These are phyloP conservation scores for Pocillopora verrucosa DNA, from an alignment of 64 coral and sea anemone genomes.

Conservation along the genomic window DNA sequence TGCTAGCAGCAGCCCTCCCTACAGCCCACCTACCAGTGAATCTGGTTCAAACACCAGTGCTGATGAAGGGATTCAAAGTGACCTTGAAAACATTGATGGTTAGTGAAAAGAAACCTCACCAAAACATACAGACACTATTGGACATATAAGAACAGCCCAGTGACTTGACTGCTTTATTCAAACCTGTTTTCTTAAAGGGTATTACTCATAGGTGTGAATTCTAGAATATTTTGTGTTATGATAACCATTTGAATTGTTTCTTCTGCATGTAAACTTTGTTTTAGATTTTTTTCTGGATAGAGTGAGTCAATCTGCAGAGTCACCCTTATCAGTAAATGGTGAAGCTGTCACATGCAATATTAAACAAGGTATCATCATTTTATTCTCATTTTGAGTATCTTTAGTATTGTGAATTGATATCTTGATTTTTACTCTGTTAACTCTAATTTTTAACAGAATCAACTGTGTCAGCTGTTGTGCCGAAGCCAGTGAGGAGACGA, in stretches of 20 bases:
- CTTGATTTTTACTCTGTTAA: background rate
- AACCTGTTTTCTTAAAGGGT: too few species aligned
- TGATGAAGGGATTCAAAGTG: constrained; percentile 36
- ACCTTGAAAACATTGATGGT: constrained; percentile 23
- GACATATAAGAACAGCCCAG: background rate
- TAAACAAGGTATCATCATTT: background rate
- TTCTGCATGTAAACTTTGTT: background rate
- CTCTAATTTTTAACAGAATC: background rate
- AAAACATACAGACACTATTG: background rate
- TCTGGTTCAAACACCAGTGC: background rate
- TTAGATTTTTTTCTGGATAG: background rate
- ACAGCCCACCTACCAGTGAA: background rate
- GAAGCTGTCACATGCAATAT: background rate
- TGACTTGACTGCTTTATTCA: too few species aligned
- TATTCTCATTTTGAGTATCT: background rate
- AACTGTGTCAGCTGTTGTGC: background rate
- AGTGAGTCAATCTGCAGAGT: background rate
- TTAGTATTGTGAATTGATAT: background rate
- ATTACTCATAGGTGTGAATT: too few species aligned
- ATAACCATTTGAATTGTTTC: too few species aligned
- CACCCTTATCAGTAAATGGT: background rate
- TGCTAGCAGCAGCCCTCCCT: background rate
- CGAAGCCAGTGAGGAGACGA: constrained; percentile 23
- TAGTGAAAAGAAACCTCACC: background rate
- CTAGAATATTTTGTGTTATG: too few species aligned